These are phyloP conservation scores for Enteromius trimaculatus DNA, from an alignment of 2,797 vertebrate genomes.

Conservation along the genomic window DNA sequence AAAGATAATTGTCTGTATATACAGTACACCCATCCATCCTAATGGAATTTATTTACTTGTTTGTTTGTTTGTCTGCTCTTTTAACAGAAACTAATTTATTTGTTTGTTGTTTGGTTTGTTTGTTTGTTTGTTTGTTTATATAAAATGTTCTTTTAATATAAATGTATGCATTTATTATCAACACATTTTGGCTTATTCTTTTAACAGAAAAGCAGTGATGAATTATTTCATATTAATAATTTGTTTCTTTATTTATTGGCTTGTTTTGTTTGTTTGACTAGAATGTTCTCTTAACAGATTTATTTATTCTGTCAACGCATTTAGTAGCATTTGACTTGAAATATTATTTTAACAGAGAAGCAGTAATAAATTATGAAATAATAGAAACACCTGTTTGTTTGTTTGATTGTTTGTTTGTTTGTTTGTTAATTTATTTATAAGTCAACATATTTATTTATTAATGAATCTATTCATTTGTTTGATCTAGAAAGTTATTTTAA, in stretches of 20 bases:
- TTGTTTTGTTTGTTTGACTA: too few species aligned
- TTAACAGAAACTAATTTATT: not conserved
- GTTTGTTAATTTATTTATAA: not conserved
- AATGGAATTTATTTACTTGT: not conserved
- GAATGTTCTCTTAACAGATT: too few species aligned
- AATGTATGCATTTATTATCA: too few species aligned
- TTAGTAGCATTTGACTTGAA: not conserved
- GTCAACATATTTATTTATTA: not conserved
- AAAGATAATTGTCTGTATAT: conserved; percentile 43
- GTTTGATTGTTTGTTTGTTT: not conserved
- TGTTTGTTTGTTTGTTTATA: too few species aligned
- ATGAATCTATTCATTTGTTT: not conserved
- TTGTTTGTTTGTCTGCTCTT: not conserved
- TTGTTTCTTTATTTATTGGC: not conserved
- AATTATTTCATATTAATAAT: too few species aligned
- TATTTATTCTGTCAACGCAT: not conserved
- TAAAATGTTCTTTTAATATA: too few species aligned
- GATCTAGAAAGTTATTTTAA: not conserved
- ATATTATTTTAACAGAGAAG: not conserved
- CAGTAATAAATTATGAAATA: not conserved
- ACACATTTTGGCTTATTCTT: too few species aligned
- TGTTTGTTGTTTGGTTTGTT: too few species aligned
- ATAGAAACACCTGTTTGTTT: not conserved
- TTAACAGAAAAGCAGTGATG: too few species aligned
- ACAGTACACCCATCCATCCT: not conserved